Evolutionary conservation across 2,797 vertebrate genomes (phyloP).

Genomic region (Glossophaga mutica): DNA sequence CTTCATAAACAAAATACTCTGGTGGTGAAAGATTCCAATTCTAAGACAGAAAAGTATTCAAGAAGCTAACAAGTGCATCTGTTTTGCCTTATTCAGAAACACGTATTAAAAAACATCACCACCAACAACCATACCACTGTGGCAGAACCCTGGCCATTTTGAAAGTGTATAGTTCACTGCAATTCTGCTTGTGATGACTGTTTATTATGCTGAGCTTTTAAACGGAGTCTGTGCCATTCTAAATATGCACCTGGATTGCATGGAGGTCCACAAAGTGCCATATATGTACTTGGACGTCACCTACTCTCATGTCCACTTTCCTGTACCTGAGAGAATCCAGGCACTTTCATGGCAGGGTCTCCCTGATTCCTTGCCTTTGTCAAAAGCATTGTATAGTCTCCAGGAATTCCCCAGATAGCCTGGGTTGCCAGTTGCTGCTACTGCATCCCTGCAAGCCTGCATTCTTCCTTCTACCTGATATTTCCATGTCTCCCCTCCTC

Average conservation of each 20-base stretch:
- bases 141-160: neutral
- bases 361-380: neutral
- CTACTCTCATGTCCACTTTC: no score
- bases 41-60: slow-evolving; percentile 50
- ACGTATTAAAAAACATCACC: neutral
- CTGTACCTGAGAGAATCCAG: neutral
- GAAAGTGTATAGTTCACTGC: neutral
- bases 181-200: neutral
- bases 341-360: neutral
- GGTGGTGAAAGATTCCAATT: neutral
- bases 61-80: slow-evolving; percentile 35
- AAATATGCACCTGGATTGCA: neutral
- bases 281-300: no score
- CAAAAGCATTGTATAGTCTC: neutral
- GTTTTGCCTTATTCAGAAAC: slow-evolving; percentile 46
- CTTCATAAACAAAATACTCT: slow-evolving; percentile 37
- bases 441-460: neutral
- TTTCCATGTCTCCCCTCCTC: neutral
- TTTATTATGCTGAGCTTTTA: neutral
- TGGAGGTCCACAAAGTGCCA: neutral
- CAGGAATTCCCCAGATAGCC: neutral
- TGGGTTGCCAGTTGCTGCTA: rapidly evolving
- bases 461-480: neutral
- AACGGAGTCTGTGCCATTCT: neutral
- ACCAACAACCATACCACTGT: neutral